Evolutionary conservation across 2,113 vertebrate genomes (phyloP), one percentile per base, ranked within the genome.

Genomic region (Morone saxatilis): DNA sequence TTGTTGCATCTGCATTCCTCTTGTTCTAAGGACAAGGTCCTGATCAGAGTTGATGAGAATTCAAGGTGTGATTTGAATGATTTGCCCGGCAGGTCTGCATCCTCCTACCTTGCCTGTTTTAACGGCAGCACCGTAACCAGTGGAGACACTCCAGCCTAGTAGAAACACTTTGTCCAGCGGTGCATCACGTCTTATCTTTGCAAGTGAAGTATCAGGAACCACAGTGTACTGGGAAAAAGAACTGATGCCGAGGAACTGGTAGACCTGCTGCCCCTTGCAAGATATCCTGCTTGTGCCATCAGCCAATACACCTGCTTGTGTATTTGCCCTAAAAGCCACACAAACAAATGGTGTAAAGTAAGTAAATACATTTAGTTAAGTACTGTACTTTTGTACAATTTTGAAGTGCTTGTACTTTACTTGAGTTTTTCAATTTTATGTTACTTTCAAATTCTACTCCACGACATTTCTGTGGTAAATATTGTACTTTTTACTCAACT

Each of bases 141-240:
- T 91, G 62, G 89, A 87, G n/a, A 93, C 89, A 0, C 84, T 80
- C 50, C 89, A 91, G 50, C 90, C 92, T 0, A 93, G 76, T 0
- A 92, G 70, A 53, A 62, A 92, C 60, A 93, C 89, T 83, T 86
- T 92, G 14, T 91, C 74, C 45, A 93, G 67, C 0, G 87, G 90
- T 5, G 90, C 92, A 13, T 86, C 65, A 0, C 0, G 0, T 22
- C 51, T 71, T 80, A 93, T 90, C 69, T 90, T 93, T 2, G 89
- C 65, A 1, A 93, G 66, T 0, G 88, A 90, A 7, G 61, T 82
- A 17, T 93, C 92, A 0, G 89, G 54, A 5, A 92, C 86, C 60
- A 93, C 91, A 0, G 89, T 93, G 86, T 88, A 93, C 78, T 92
- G 89, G 59, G 74, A 89, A 77, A 93, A 90, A 40, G 92, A 83